Evolutionary conservation across 2,888 invertebrate genomes (phyloP), one percentile per base, ranked within the genome.

Genomic region (Pollenia griseotomentosa): DNA sequence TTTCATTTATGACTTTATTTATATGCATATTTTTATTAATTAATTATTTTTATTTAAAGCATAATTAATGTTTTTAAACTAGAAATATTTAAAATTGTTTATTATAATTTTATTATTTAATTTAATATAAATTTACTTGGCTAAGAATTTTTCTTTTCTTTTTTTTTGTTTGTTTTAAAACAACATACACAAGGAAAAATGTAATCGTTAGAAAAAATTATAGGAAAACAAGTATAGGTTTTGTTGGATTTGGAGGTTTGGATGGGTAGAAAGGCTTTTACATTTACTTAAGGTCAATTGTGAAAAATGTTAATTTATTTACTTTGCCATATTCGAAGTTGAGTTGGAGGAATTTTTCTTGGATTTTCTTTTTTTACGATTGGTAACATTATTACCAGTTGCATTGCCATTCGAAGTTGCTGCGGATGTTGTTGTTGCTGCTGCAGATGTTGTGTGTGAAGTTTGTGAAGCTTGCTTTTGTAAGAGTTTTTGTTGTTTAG

Each of bases 361-460:
- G 5, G 90, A 89, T 89, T 91, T 92, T 88, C 92, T 91, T 87
- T 91, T 92, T 88, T 91, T 92, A 82, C 92, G 92, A 90, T 90
- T 91, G 77, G 81, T 88, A 65, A 89, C 85, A 80, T 88, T 86
- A 57, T 80, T 86, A 44, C 61, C 51, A 82, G 77, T 88, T 12
- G 79, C 57, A 61, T 77, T 80, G 53, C 85, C 82, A 68, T 77
- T 86, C 42, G 71, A 78, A 70, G 70, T 81, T 68, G 63, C 10
- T 53, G 81, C 16, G 33, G 85, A 23, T 55, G 81, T 51, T 65
- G 83, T 48, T 65, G 70, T n/a, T 68, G 82, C 16, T 55, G 66
- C 10, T 65, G 88, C 40, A 44, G 68, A 46, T 80, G 79, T 46
- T 48, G 74, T 61, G 6, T 23, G 23, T 23, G 33, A 33, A 33